A percentile compares a stretch with the other conserved stretches of the same genome.
phyloP scores from a whole-genome alignment of 2,113 vertebrate species.

The Sylvilagus bachmani region DNA sequence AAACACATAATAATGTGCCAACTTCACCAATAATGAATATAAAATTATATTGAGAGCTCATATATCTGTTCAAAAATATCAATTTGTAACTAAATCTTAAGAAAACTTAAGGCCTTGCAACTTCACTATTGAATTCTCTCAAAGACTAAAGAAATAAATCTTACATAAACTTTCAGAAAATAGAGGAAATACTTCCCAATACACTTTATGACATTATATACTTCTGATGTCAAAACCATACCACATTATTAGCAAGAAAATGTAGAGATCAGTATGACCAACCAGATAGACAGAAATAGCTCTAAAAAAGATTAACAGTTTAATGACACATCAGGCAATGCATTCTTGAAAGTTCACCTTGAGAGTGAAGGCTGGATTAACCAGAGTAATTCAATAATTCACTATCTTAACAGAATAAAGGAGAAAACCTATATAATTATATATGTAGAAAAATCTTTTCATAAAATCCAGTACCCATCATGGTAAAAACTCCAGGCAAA shows the following conservation, averaged over 20 bases:
- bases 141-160: conserved; percentile 14
- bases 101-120: not conserved
- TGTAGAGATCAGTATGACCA: not conserved
- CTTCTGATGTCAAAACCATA: not conserved
- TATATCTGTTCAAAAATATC: not conserved
- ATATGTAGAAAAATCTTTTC: conserved; percentile 27
- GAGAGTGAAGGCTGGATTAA: conserved; percentile 36
- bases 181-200: not conserved
- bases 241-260: conserved; percentile 20
- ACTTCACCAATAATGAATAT: not conserved
- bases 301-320: conserved; percentile 19
- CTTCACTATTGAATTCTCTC: not conserved
- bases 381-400: conserved; percentile 28
- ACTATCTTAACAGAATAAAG: not conserved
- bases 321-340: not conserved
- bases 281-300: not conserved
- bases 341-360: not conserved
- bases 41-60: not conserved
- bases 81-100: conserved; percentile 54
- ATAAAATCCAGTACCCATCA: not conserved
- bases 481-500: conserved; percentile 45
- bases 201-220: conserved; percentile 4
- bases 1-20: not conserved
- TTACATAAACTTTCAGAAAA: conserved; percentile 54
- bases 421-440: not conserved